Evolutionary conservation across 1,140 invertebrate genomes (phyloP).

Genomic region (Lerema accius): DNA sequence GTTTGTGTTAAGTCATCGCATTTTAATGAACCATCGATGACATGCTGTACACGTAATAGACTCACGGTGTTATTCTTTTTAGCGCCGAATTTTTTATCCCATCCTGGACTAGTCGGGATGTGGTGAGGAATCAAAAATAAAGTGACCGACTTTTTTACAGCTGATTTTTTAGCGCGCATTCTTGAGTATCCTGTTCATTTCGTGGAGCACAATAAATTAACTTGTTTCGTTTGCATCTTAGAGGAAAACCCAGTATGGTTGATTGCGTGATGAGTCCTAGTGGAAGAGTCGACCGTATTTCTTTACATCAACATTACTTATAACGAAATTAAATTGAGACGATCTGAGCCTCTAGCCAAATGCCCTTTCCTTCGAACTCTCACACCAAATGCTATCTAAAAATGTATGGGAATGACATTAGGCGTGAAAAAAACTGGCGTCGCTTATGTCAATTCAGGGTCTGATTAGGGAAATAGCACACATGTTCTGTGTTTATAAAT

Average conservation of each 20-base stretch:
- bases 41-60: slow-evolving; percentile 80
- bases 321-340: no score
- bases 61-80: slow-evolving; percentile 78
- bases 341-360: no score
- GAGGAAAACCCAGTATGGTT: background rate
- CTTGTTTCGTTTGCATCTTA: background rate
- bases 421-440: no score
- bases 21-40: slow-evolving; percentile 82
- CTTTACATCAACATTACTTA: no score
- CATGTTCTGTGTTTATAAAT: no score
- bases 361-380: no score
- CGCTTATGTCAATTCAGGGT: no score
- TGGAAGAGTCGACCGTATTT: no score
- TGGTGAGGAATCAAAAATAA: slow-evolving; percentile 55
- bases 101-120: slow-evolving; percentile 55
- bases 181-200: slow-evolving; percentile 43
- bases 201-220: slow-evolving; percentile 17
- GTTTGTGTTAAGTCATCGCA: slow-evolving; percentile 80
- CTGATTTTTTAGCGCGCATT: slow-evolving; percentile 57
- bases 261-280: background rate
- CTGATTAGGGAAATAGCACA: no score
- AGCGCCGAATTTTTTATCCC: slow-evolving; percentile 75
- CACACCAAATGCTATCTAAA: no score
- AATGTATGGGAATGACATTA: no score
- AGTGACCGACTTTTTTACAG: slow-evolving; percentile 47